A percentile compares a stretch with the other conserved stretches of the same genome.
Conservation (phyloP, 2,888 invertebrate species). For the Tachina lurida region DNA sequence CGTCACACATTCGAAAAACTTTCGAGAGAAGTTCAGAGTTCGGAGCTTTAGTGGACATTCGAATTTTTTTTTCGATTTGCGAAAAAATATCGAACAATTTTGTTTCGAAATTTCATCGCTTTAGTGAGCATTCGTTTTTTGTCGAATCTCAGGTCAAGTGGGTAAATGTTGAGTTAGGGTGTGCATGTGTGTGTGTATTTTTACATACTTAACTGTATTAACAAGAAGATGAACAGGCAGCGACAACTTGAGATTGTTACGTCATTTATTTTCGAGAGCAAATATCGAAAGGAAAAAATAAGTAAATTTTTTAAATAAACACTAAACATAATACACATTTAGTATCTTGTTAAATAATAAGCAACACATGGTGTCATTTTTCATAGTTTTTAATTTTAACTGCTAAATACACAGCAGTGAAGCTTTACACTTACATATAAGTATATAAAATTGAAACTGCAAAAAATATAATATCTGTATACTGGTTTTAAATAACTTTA, state of each 20-base stretch:
- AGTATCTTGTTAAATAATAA: constrained; percentile 4
- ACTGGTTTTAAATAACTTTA: neutral
- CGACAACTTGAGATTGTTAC: constrained; percentile 74
- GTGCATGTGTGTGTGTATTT: neutral
- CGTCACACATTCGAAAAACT: too few relatives aligned
- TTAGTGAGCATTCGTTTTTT: too few relatives aligned
- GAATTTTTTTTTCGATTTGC: too few relatives aligned
- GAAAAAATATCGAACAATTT: too few relatives aligned
- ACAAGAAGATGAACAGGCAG: constrained; percentile 67
- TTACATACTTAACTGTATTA: constrained; percentile 73
- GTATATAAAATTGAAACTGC: neutral
- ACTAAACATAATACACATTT: neutral
- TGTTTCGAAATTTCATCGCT: too few relatives aligned
- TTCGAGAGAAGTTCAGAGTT: too few relatives aligned
- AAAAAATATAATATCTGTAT: neutral
- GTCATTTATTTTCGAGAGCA: constrained; percentile 75
- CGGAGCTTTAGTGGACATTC: too few relatives aligned
- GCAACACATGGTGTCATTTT: constrained; percentile 58
- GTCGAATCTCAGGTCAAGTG: too few relatives aligned
- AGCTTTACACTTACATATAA: neutral
- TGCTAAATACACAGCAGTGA: constrained; percentile 14
- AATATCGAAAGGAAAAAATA: constrained; percentile 43
- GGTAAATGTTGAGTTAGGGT: constrained; percentile 14
- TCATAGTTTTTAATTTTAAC: constrained; percentile 37
- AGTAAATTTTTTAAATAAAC: constrained; percentile 14